Base-by-base conservation (phyloP, 2,113 vertebrate genomes). In the Tachysurus vachellii region DNA sequence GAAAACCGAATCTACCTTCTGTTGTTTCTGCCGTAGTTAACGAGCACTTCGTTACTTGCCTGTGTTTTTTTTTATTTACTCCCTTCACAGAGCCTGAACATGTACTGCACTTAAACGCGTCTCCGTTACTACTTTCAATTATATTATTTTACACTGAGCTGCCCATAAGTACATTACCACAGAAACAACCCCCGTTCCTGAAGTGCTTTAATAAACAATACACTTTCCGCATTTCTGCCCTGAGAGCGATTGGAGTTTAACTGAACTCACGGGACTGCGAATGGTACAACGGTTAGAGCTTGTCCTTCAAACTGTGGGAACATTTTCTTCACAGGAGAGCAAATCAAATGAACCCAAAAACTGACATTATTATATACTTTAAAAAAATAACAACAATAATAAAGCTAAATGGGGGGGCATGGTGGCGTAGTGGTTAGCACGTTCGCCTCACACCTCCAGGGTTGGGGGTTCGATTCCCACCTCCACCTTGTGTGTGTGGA, bases 1-100 rank as follows among this genome's bases (percentile, higher is more conserved):
- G 13, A 85, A 85, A 85, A 70, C 62, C 31, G 68, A 31, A 53
- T 36, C n/a, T 21, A 50, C 57, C 36, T 47, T 85, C 31, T 47
- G 56, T 19, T 76, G 42, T 76, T 76, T 84, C 17, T 70, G 70
- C 23, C 7, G 23, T 70, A 56, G 42, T 71, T 44, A 59, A 44
- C 14, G 57, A 36, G 5, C 14, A 26, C 47, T 36, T 42, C 19
- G 11, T 42, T 73, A 71, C 28, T 16, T 75, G 59, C 36, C 36
- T 2, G 1, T 2, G 1, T 36, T 36, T 66, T 42, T 84, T 84
- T 73, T 73, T 84, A 56, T 84, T 73, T 84, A 59, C 68, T 59
- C 53, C 26, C 68, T 57, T 21, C 9, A 21, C 1, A 73, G 12
- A 21, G 10, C 53, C 47, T 42, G 50, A 50, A 50, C 44, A 82